These are phyloP conservation scores for Dynastes tityus DNA, from an alignment of 2,888 invertebrate species.

Conservation along the genomic window DNA sequence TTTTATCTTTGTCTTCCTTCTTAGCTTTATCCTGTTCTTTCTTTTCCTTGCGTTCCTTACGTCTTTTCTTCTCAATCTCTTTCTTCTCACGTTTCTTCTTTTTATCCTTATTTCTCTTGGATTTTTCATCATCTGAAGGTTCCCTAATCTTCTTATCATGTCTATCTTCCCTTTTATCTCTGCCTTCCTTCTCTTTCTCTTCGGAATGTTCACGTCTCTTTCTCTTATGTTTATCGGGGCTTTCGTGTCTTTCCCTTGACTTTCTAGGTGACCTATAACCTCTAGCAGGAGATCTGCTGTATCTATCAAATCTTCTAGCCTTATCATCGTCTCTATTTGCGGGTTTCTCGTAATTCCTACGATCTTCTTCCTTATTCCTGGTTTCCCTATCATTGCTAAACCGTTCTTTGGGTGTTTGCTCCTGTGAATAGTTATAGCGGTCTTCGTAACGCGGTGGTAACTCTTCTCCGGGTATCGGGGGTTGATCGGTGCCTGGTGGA, in stretches of 20 bases:
- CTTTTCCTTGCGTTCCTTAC: constrained; percentile 67
- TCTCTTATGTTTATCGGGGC: constrained; percentile 66
- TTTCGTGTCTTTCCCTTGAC: constrained; percentile 57
- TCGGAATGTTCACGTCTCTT: constrained; percentile 63
- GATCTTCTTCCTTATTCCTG: constrained; percentile 69
- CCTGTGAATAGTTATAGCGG: constrained; percentile 47
- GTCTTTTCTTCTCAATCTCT: constrained; percentile 69
- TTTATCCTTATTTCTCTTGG: constrained; percentile 70
- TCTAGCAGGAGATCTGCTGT: constrained; percentile 45
- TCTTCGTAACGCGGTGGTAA: constrained; percentile 72
- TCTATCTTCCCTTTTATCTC: constrained; percentile 64
- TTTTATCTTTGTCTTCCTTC: constrained; percentile 64
- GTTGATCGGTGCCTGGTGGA: constrained; percentile 76
- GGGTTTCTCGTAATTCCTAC: constrained; percentile 62
- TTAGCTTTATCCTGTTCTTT: constrained; percentile 68
- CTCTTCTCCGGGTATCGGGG: constrained; percentile 77
- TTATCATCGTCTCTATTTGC: constrained; percentile 45
- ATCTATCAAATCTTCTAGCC: constrained; percentile 43
- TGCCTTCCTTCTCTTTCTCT: constrained; percentile 62
- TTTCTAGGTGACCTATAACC: constrained; percentile 40
- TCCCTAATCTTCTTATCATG: constrained; percentile 63
- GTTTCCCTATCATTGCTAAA: constrained; percentile 67
- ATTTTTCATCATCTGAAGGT: constrained; percentile 66
- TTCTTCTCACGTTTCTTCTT: constrained; percentile 74
- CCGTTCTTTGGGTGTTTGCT: neutral